Evolutionary conservation across 2,888 invertebrate genomes (phyloP).

Genomic region (Hemistola chrysoprasaria): DNA sequence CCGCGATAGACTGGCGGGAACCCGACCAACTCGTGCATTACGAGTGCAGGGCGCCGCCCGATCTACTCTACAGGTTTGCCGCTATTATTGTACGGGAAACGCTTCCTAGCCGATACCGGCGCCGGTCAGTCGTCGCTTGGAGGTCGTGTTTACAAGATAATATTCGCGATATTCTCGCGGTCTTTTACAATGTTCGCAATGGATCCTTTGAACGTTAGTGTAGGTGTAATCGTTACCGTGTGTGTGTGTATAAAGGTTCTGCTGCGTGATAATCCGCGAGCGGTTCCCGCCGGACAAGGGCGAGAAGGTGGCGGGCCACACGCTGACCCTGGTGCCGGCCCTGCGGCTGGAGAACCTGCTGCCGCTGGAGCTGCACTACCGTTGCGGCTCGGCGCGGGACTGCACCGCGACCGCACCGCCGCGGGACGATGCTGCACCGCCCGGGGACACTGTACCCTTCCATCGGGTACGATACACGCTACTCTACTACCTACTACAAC

Average conservation of each 20-base stretch:
- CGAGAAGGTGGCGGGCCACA: constrained; percentile 90
- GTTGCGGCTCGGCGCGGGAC: constrained; percentile 43
- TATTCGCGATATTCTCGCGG: too few species aligned
- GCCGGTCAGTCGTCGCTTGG: too few species aligned
- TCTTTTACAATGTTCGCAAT: too few species aligned
- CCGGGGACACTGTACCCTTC: constrained; percentile 62
- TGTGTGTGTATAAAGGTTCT: constrained; percentile 82
- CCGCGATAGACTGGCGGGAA: constrained; percentile 52
- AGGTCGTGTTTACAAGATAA: too few species aligned
- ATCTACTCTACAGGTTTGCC: constrained; percentile 53
- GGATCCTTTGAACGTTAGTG: neutral
- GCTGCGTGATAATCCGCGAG: constrained; percentile 90
- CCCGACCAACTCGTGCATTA: constrained; percentile 48
- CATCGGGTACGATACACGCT: constrained; percentile 48
- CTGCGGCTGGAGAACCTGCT: constrained; percentile 93
- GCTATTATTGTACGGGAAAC: neutral
- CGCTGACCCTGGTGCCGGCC: constrained; percentile 92
- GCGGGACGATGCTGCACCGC: constrained; percentile 59
- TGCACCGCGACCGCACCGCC: constrained; percentile 41
- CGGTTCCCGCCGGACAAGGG: constrained; percentile 88
- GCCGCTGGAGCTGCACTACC: constrained; percentile 89
- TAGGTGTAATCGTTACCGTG: neutral
- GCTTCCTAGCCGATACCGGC: too few species aligned
- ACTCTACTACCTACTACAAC: too few species aligned
- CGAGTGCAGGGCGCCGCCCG: constrained; percentile 62